Conservation (phyloP, 1,140 invertebrate species). For the Ganaspis sp. region DNA sequence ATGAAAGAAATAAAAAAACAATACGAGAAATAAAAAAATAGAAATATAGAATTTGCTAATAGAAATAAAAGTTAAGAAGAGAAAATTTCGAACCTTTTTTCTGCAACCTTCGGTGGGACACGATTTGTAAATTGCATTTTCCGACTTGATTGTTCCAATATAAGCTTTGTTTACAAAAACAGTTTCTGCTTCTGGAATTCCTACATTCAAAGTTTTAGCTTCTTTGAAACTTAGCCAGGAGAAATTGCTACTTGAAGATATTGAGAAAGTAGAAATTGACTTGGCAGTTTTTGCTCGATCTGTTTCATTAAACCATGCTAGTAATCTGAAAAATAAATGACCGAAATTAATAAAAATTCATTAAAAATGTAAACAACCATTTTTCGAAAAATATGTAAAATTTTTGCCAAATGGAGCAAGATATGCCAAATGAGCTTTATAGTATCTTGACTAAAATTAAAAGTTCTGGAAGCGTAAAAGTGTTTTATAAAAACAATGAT, state of each 20-base stretch:
- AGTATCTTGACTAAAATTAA: no score
- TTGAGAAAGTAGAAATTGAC: slow-evolving; percentile 58
- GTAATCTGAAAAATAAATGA: slow-evolving; percentile 75
- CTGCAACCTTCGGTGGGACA: slow-evolving; percentile 92
- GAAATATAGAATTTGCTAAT: no score
- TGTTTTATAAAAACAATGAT: no score
- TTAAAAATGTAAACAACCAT: no score
- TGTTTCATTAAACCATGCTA: slow-evolving; percentile 93
- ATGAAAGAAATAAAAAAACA: no score
- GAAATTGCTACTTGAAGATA: slow-evolving; percentile 52
- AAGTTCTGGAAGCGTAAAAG: no score
- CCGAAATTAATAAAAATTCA: slow-evolving; percentile 28
- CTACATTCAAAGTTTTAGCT: slow-evolving; percentile 81
- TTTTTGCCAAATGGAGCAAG: no score
- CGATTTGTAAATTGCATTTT: slow-evolving; percentile 92
- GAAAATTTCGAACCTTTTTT: slow-evolving; percentile 84
- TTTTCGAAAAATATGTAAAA: no score
- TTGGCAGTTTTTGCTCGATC: slow-evolving; percentile 79
- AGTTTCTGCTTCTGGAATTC: slow-evolving; percentile 84
- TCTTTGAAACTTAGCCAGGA: slow-evolving; percentile 84
- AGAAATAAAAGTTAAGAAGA: neutral
- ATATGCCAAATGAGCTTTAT: no score
- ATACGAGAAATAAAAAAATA: no score
- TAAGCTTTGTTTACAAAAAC: slow-evolving; percentile 85
- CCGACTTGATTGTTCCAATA: slow-evolving; percentile 82